Percentiles rank a stretch among this genome's conserved stretches.
These are phyloP conservation scores for Malurus cyaneus DNA, from an alignment of 2,113 vertebrate species.

Conservation along the genomic window DNA sequence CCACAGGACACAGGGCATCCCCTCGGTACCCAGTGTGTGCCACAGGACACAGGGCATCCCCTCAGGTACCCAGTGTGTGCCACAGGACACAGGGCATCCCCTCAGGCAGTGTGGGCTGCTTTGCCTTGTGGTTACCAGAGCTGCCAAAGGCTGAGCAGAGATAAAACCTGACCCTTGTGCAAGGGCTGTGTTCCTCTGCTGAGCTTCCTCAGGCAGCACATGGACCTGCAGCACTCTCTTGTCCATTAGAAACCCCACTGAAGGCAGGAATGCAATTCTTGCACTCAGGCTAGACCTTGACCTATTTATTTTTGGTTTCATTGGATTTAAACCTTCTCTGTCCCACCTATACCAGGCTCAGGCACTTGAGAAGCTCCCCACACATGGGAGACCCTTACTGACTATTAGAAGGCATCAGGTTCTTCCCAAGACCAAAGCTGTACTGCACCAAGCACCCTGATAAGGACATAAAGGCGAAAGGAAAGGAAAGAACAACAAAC, in stretches of 20 bases:
- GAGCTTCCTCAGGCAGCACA: neutral
- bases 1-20: no score
- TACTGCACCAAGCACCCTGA: neutral
- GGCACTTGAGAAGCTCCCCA: neutral
- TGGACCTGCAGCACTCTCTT: neutral
- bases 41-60: neutral
- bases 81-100: neutral
- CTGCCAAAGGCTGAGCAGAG: neutral
- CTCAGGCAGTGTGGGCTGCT: neutral
- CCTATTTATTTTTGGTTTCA: neutral
- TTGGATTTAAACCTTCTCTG: neutral
- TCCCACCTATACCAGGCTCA: neutral
- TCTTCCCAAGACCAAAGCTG: neutral
- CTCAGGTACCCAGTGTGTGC: neutral
- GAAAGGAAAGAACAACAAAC: neutral
- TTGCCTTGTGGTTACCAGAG: neutral
- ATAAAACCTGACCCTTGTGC: neutral
- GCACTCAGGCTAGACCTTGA: neutral
- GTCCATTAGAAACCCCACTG: neutral
- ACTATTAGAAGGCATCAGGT: neutral
- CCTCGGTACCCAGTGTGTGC: no score
- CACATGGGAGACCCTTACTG: neutral
- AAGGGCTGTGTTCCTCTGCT: neutral
- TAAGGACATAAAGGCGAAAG: neutral
- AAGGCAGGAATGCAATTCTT: neutral